A percentile compares a stretch with the other conserved stretches of the same genome.
Conservation (phyloP, 2,797 vertebrate genomes). For the Odontamblyopus lacepedii region DNA sequence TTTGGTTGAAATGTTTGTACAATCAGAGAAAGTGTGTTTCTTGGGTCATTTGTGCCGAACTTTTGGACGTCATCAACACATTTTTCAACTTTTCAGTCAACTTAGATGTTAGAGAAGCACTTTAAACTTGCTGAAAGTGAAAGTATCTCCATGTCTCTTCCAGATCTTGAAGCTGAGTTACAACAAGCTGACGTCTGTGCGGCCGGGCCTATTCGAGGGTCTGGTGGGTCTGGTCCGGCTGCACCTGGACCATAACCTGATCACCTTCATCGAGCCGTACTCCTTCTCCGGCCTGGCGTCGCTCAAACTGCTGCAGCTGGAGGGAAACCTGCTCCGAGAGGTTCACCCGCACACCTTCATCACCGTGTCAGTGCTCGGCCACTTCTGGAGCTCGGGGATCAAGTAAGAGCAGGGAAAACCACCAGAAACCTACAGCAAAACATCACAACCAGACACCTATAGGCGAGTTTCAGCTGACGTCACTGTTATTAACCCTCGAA, state of each 20-base stretch:
- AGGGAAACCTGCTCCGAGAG: constrained; percentile 79
- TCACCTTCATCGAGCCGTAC: constrained; percentile 80
- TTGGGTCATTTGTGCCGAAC: no score
- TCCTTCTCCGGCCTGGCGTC: constrained; percentile 78
- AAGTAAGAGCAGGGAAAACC: constrained; percentile 53
- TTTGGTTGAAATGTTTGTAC: no score
- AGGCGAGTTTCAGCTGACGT: no score
- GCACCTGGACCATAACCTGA: constrained; percentile 82
- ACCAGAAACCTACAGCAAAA: no score
- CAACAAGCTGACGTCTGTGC: constrained; percentile 79
- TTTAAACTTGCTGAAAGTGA: no score
- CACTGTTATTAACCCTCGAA: no score
- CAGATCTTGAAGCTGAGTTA: constrained; percentile 85
- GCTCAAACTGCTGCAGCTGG: constrained; percentile 82
- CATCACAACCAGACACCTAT: no score
- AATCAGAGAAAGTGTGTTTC: no score
- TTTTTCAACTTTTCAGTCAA: no score
- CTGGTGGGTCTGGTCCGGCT: constrained; percentile 74
- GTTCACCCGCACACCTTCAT: constrained; percentile 82
- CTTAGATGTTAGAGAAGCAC: no score
- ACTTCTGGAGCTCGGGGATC: constrained; percentile 80
- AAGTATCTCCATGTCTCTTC: neutral
- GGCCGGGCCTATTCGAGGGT: constrained; percentile 71
- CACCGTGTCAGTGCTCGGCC: constrained; percentile 77
- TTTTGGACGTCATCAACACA: no score